These are phyloP conservation scores for Trileptium ribeirensis DNA, from an alignment of 2,888 invertebrate species.

Conservation along the genomic window DNA sequence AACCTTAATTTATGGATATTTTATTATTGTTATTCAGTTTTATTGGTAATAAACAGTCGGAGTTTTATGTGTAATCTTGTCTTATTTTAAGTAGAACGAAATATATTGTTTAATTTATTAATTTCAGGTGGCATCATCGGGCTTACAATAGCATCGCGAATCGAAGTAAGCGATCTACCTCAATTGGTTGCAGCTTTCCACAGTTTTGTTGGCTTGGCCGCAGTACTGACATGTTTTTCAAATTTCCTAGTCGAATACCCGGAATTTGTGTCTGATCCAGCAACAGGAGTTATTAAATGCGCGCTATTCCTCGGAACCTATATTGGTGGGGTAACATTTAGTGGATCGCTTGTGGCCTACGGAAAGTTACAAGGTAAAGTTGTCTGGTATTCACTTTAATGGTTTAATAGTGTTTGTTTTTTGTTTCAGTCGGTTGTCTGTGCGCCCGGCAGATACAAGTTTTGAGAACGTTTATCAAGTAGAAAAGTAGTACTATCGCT, in stretches of 20 bases:
- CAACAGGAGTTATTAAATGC: slow-evolving; percentile 71
- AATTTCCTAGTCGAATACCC: slow-evolving; percentile 77
- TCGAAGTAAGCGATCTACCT: slow-evolving; percentile 71
- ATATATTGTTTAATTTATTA: too few relatives aligned
- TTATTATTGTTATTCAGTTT: too few relatives aligned
- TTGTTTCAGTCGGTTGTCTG: too few relatives aligned
- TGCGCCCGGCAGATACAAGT: too few relatives aligned
- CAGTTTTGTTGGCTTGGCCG: slow-evolving; percentile 77
- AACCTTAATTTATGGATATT: too few relatives aligned
- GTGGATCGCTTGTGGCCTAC: slow-evolving; percentile 78
- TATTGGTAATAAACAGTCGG: too few relatives aligned
- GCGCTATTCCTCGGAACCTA: slow-evolving; percentile 78
- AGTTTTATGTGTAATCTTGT: too few relatives aligned
- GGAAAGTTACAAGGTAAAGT: slow-evolving; percentile 68
- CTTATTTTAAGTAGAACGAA: not conserved
- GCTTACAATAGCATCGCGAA: slow-evolving; percentile 66
- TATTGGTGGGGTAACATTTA: slow-evolving; percentile 82
- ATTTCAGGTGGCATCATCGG: slow-evolving; percentile 65
- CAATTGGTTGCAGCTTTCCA: slow-evolving; percentile 80
- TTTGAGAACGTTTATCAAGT: too few relatives aligned
- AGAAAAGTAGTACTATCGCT: too few relatives aligned
- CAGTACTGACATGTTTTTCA: slow-evolving; percentile 74
- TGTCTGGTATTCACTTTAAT: not conserved
- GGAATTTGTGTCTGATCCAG: slow-evolving; percentile 71
- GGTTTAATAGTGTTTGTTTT: too few relatives aligned